Conservation (phyloP, 2,797 vertebrate species). For the Brachyrhaphis roseni region DNA sequence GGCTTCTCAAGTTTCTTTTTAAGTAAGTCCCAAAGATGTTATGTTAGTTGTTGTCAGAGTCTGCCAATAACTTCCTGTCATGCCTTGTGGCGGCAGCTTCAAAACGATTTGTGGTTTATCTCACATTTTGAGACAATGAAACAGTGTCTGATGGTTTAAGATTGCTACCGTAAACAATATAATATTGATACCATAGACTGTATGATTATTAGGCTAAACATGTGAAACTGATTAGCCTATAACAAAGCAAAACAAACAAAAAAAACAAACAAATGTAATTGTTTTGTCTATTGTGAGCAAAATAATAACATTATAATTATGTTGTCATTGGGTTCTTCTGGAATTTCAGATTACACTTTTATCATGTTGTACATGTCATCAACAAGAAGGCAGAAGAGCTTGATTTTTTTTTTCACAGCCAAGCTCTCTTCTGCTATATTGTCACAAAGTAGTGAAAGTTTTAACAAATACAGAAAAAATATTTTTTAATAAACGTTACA, state of each 20-base stretch:
- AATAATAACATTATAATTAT: not conserved
- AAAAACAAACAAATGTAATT: not conserved
- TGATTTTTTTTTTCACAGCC: too few relatives aligned
- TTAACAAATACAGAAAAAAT: too few relatives aligned
- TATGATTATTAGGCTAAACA: not conserved
- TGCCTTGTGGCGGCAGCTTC: not conserved
- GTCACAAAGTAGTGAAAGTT: too few relatives aligned
- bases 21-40: not conserved
- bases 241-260: not conserved
- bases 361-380: not conserved
- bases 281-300: not conserved
- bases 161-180: not conserved
- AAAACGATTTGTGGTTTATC: not conserved
- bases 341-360: not conserved
- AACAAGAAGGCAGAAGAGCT: too few relatives aligned
- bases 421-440: too few relatives aligned
- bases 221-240: not conserved
- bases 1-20: not conserved
- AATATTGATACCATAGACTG: not conserved
- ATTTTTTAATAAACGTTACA: too few relatives aligned
- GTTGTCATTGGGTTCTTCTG: not conserved
- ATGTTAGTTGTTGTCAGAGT: not conserved
- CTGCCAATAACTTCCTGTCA: not conserved
- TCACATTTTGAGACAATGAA: not conserved
- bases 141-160: too few relatives aligned